These are phyloP conservation scores for Catagonus wagneri DNA, from an alignment of 2,113 vertebrate genomes.

Conservation along the genomic window DNA sequence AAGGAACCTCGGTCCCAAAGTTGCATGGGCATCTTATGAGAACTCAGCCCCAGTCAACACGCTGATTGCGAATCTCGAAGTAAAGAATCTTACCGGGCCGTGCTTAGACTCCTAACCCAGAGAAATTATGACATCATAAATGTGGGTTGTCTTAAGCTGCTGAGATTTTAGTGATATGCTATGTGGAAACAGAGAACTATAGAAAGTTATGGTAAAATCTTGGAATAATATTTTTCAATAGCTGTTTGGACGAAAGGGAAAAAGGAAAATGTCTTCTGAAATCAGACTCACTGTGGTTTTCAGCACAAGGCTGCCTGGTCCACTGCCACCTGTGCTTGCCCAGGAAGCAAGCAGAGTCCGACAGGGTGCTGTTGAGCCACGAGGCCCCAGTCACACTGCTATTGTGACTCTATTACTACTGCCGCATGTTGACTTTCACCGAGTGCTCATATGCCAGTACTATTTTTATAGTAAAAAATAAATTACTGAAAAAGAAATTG, in stretches of 20 bases:
- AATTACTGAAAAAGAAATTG: background rate
- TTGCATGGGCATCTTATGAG: background rate
- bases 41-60: background rate
- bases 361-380: accelerated
- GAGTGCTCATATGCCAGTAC: too few species aligned
- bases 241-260: background rate
- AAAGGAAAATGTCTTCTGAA: background rate
- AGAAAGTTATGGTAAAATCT: background rate
- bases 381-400: accelerated
- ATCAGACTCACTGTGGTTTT: background rate
- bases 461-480: background rate
- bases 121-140: accelerated
- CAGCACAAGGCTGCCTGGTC: too few species aligned
- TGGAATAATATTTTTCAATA: background rate
- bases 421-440: background rate
- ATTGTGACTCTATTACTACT: accelerated
- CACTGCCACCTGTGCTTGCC: too few species aligned
- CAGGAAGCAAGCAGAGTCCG: background rate
- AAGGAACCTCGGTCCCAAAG: too few species aligned
- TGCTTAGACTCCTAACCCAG: too few species aligned
- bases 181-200: background rate
- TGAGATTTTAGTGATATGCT: background rate
- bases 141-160: background rate
- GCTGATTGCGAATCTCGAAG: accelerated
- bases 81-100: accelerated